These are phyloP conservation scores for Lithophane socia DNA, from an alignment of 2,888 invertebrate genomes.

Conservation along the genomic window DNA sequence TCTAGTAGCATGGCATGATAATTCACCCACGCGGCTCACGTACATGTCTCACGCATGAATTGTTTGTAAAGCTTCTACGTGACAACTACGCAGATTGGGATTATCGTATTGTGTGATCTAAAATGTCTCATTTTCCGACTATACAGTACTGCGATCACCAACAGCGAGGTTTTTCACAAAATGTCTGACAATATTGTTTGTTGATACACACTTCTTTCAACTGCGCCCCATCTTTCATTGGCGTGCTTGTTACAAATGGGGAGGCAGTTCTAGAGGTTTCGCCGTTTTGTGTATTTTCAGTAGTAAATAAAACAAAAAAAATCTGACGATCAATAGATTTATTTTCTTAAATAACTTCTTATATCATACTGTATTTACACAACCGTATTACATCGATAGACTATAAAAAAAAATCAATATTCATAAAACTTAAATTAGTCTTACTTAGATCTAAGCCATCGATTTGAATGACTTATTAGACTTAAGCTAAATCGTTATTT, in stretches of 20 bases:
- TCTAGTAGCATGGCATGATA: background rate
- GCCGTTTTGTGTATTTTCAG: background rate
- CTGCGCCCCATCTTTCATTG: background rate
- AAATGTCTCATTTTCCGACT: background rate
- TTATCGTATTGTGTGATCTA: background rate
- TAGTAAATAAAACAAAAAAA: conserved; percentile 44
- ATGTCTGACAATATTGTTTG: background rate
- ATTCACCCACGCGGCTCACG: background rate
- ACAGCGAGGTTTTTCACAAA: background rate
- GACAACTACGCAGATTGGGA: background rate
- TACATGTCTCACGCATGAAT: background rate
- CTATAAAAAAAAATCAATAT: conserved; percentile 67
- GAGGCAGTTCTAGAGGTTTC: background rate
- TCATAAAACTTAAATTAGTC: conserved; percentile 60
- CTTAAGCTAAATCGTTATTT: conserved; percentile 54
- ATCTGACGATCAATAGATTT: conserved; percentile 83
- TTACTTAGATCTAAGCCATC: conserved; percentile 58
- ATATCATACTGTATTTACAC: conserved; percentile 81
- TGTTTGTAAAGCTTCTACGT: conserved; percentile 1
- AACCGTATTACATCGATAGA: conserved; percentile 75
- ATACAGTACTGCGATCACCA: background rate
- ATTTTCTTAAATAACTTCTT: conserved; percentile 82
- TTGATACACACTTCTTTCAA: background rate
- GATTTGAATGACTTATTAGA: conserved; percentile 19
- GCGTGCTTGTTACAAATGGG: background rate